Conservation (phyloP, 2,888 invertebrate species). For the Tholera decimalis region DNA sequence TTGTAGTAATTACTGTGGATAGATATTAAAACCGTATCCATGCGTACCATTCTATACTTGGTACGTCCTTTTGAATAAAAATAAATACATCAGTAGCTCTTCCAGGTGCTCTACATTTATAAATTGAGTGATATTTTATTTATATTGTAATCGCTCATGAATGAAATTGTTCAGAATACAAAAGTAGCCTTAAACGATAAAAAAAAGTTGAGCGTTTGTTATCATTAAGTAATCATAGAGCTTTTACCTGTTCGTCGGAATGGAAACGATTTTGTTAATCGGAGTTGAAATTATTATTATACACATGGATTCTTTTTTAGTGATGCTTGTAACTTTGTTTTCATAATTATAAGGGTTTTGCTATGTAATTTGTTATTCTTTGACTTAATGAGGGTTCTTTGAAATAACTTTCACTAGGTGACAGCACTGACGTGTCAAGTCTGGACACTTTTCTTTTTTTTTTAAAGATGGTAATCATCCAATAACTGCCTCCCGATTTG, state of each 20-base stretch:
- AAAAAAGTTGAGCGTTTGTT: constrained; percentile 40
- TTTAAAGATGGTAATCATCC: too few relatives aligned
- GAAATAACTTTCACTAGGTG: too few relatives aligned
- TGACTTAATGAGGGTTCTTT: too few relatives aligned
- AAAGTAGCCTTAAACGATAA: constrained; percentile 32
- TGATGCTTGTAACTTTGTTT: not conserved
- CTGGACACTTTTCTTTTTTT: too few relatives aligned
- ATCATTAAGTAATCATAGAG: constrained; percentile 28
- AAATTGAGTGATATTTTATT: constrained; percentile 34
- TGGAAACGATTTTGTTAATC: not conserved
- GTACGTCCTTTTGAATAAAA: not conserved
- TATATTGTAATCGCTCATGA: constrained; percentile 36
- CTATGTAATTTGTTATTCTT: not conserved
- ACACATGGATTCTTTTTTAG: not conserved
- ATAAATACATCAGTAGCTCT: not conserved
- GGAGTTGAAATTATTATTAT: not conserved
- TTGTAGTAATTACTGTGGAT: not conserved
- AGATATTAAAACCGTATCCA: not conserved
- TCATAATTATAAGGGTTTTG: not conserved
- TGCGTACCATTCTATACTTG: not conserved
- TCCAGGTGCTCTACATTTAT: constrained; percentile 9
- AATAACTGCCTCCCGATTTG: too few relatives aligned
- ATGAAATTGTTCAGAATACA: constrained; percentile 48
- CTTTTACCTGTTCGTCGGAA: constrained; percentile 14
- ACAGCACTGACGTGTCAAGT: too few relatives aligned